Base-by-base conservation (phyloP, 1,140 invertebrate genomes). In the Cephus cinctus region DNA sequence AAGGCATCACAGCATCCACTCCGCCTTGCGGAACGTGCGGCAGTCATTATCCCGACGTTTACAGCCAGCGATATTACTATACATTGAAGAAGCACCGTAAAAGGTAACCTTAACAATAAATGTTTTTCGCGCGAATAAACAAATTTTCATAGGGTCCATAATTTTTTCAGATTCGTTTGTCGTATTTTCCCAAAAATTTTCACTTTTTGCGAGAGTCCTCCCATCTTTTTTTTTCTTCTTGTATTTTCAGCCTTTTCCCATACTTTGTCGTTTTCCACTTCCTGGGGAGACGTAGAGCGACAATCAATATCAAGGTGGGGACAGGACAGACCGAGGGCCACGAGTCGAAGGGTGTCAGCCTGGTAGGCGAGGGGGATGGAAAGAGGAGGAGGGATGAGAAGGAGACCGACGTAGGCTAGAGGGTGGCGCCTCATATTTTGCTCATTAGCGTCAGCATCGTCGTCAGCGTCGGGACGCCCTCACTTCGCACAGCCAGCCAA, bases 371-470 rank as follows among this genome's bases (percentile, higher is more conserved):
- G 36, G 48, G 38, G 38, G 48, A 36, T 39, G 45, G 19, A 23
- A 41, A 42, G 31, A 30, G 38, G n/a, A 30, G 14, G 27, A 34
- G 47, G 43, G 44, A 35, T 19, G 43, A 16, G 32, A 45, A 43
- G 55, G n/a, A n/a, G n/a, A n/a, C n/a, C n/a, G n/a, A n/a, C n/a
- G n/a, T n/a, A n/a, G n/a, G n/a, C 50, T 35, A 46, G 46, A 36
- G 42, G 63, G 68, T 65, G 68, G 67, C 65, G 69, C 63, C 72
- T 75, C 70, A 74, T 73, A 73, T 74, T 76, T 76, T 74, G 71
- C 72, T 75, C 71, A 74, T 75, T 75, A 76, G 73, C 70, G 72
- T 73, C 67, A 71, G 69, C 67, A 64, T 65, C 67, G 69, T 71
- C 69, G 70, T 66, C 59, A 69, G 64, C 65, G 63, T 61, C 67